Conservation (phyloP, 2,888 invertebrate species). For the Cabera pusaria region DNA sequence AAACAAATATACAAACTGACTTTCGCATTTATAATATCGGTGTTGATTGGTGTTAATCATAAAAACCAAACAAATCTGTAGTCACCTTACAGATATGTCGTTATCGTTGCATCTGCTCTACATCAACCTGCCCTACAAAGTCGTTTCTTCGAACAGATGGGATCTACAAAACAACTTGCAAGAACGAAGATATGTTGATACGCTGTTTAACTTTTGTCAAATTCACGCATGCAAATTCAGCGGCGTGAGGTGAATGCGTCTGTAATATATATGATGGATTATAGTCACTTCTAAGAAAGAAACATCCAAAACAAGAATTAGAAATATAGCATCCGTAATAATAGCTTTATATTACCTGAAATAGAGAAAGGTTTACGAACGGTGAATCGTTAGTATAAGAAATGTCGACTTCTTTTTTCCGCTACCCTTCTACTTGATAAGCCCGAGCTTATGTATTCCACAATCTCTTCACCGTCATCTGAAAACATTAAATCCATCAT, state of each 20-base stretch:
- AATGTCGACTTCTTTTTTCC: no score
- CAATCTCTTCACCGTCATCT: no score
- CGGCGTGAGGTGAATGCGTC: slow-evolving; percentile 30
- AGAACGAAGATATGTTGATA: slow-evolving; percentile 17
- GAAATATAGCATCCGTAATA: slow-evolving; percentile 13
- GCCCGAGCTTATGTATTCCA: no score
- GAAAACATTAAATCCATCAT: no score
- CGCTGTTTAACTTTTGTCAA: no score
- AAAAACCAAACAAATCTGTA: no score
- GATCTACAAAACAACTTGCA: slow-evolving; percentile 19
- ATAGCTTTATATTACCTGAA: not conserved
- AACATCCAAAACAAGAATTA: slow-evolving; percentile 19
- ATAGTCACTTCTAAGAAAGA: slow-evolving; percentile 9
- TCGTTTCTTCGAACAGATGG: slow-evolving; percentile 29
- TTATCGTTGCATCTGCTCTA: slow-evolving; percentile 18
- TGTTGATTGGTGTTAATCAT: no score
- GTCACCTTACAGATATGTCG: no score
- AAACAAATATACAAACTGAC: no score
- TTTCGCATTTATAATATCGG: no score
- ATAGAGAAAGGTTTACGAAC: slow-evolving; percentile 12
- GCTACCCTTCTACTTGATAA: no score
- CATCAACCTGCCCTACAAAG: slow-evolving; percentile 15
- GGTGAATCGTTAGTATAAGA: no score
- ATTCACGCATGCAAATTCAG: slow-evolving; percentile 30
- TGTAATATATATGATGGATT: slow-evolving; percentile 29